phyloP scores from a whole-genome alignment of 2,113 vertebrate species.

The Poeciliopsis occidentalis region DNA sequence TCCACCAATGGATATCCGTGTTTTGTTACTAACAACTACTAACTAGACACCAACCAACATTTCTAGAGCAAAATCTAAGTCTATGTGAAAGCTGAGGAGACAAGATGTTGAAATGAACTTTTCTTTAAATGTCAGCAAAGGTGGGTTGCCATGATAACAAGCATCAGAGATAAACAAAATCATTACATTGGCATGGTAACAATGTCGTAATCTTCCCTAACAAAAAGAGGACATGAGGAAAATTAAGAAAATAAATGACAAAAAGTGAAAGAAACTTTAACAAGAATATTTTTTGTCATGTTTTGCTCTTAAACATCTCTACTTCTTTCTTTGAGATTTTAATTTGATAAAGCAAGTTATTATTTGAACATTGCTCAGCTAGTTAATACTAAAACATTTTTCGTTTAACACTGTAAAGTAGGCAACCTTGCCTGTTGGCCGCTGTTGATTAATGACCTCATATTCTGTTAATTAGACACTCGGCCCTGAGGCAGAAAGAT shows the following conservation, averaged over 20 bases:
- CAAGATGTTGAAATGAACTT: slow-evolving; percentile 53
- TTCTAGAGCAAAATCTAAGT: slow-evolving; percentile 6
- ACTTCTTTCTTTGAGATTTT: slow-evolving; percentile 30
- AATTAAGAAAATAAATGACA: neutral
- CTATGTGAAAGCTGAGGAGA: slow-evolving; percentile 30
- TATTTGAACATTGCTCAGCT: slow-evolving; percentile 44
- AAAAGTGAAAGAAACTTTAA: neutral
- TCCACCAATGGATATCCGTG: slow-evolving; percentile 20
- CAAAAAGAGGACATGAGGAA: slow-evolving; percentile 12
- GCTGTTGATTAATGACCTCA: slow-evolving; percentile 96
- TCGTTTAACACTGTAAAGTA: slow-evolving; percentile 70
- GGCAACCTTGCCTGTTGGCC: slow-evolving; percentile 80
- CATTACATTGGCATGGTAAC: slow-evolving; percentile 65
- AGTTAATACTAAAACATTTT: slow-evolving; percentile 59
- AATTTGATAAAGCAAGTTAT: slow-evolving; percentile 48
- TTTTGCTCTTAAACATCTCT: neutral
- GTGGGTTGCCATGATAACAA: slow-evolving; percentile 62
- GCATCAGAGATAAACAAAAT: slow-evolving; percentile 57
- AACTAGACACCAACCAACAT: slow-evolving; percentile 16
- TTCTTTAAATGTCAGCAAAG: slow-evolving; percentile 70
- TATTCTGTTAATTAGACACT: slow-evolving; percentile 91
- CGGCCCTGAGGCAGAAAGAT: slow-evolving; percentile 88
- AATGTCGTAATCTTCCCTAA: slow-evolving; percentile 45
- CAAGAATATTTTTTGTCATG: neutral
- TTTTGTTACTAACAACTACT: slow-evolving; percentile 10